Base-by-base conservation (phyloP, 2,888 invertebrate species). In the Taphrorychus bicolor region DNA sequence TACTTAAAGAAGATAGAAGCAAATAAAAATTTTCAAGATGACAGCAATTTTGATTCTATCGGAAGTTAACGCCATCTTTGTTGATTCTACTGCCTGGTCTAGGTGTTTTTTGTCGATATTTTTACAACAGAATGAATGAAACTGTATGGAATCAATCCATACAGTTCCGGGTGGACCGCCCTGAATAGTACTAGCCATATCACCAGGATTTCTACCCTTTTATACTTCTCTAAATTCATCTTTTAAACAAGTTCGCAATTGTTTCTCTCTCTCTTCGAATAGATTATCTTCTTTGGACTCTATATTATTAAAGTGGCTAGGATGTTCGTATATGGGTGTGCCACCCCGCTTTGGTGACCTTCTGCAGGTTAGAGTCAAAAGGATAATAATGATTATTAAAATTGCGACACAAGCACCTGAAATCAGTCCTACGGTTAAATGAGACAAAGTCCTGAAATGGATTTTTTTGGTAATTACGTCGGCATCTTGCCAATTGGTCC, bases 401-500 rank as follows among this genome's bases (percentile, higher is more conserved):
- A 80, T 76, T 2, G 74, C 75, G n/a, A 80, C 63, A 60, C 78
- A 76, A 7, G 78, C 77, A 3, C 74, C 75, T 17, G 76, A 66
- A 24, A 82, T 77, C n/a, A 82, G 70, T 2, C 76, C 77, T 14
- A 81, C 74, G 0, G 79, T 75, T 22, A 81, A 68, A 2, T 79
- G 77, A 3, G 82, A 78, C 23, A 80, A 65, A 2, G 70, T 56
- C 59, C 77, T 75, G 23, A 74, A 69, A 4, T 68, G 16, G 2
- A 79, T 68, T 63, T 76, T 78, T 54, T 74, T 62, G 56, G 71
- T 75, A 3, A 70, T 57, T 3, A 77, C 75, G 58, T 85, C 80
- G 83, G 85, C 86, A 73, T 88, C 87, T 73, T 81, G 78, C 89
- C 88, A 89, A 72, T 82, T 83, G 1, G 83, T 82, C 89, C 89